These are phyloP conservation scores for Zosterops pallidus DNA, from an alignment of 2,113 vertebrate genomes.

Conservation along the genomic window DNA sequence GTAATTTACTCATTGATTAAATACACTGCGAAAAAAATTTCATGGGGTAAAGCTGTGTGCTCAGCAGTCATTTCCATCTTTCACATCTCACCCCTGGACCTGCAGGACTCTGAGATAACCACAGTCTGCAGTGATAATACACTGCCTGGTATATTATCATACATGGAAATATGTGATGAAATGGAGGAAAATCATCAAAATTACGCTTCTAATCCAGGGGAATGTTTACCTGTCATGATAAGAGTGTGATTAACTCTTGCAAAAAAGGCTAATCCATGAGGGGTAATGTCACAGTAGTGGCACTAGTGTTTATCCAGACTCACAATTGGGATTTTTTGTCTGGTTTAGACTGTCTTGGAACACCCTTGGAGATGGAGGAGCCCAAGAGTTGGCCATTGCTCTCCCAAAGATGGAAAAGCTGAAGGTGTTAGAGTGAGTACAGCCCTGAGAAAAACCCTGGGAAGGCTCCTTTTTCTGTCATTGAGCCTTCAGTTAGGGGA, in stretches of 20 bases:
- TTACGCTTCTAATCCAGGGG: background rate
- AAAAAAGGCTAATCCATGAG: background rate
- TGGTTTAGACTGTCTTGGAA: slow-evolving; percentile 88
- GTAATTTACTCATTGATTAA: background rate
- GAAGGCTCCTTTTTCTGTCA: background rate
- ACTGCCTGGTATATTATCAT: background rate
- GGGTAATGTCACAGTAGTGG: background rate
- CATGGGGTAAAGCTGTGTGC: background rate
- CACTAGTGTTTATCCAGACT: background rate
- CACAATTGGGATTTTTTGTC: background rate
- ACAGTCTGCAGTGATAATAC: background rate
- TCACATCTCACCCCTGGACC: background rate
- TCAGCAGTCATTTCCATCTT: background rate
- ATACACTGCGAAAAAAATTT: background rate
- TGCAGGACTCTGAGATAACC: background rate
- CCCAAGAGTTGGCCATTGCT: slow-evolving; percentile 69
- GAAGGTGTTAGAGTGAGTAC: slow-evolving; percentile 83
- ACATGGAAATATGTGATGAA: background rate
- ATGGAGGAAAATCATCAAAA: background rate
- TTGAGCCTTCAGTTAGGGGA: background rate
- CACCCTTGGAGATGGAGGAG: slow-evolving; percentile 78
- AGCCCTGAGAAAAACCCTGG: background rate
- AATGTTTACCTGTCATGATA: background rate
- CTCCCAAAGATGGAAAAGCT: slow-evolving; percentile 77
- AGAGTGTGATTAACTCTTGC: background rate